Conservation (phyloP, 2,113 vertebrate genomes). For the Mystacornis crossleyi region DNA sequence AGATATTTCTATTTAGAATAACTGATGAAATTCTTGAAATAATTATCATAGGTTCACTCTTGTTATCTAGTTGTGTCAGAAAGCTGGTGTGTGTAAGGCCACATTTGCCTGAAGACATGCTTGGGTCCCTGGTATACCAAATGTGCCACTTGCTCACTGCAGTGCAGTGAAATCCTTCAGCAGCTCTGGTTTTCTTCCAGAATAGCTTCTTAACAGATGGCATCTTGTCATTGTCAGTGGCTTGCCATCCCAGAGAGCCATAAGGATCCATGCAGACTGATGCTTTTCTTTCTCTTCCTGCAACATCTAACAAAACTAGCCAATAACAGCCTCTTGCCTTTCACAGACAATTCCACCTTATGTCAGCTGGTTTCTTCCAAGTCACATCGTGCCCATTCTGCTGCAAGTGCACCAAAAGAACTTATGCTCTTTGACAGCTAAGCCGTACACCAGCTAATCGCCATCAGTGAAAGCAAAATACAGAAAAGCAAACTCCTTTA, state of each 20-base stretch:
- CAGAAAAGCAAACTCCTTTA: not conserved
- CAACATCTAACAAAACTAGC: slow-evolving; percentile 63
- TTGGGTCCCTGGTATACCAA: not conserved
- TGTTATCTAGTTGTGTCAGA: slow-evolving; percentile 2
- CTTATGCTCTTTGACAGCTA: slow-evolving; percentile 61
- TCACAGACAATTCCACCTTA: slow-evolving; percentile 70
- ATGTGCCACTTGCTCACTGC: slow-evolving; percentile 16
- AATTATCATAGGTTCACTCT: not conserved
- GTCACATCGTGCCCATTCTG: not conserved
- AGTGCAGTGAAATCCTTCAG: slow-evolving; percentile 48
- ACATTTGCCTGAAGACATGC: not conserved
- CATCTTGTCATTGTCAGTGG: slow-evolving; percentile 70
- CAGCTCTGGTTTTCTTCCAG: slow-evolving; percentile 60
- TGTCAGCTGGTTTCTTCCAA: slow-evolving; percentile 73
- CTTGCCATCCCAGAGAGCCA: slow-evolving; percentile 36
- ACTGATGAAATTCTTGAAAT: not conserved
- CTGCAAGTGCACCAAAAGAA: slow-evolving; percentile 47
- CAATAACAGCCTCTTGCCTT: slow-evolving; percentile 65
- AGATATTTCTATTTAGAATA: not conserved
- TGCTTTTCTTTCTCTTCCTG: slow-evolving; percentile 48
- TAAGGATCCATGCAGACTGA: slow-evolving; percentile 62
- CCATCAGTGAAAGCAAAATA: not conserved
- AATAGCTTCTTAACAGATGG: slow-evolving; percentile 71
- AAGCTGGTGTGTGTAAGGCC: not conserved
- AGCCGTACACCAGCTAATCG: not conserved